phyloP scores from a whole-genome alignment of 2,797 vertebrate species.

The Sebastes steindachneri region DNA sequence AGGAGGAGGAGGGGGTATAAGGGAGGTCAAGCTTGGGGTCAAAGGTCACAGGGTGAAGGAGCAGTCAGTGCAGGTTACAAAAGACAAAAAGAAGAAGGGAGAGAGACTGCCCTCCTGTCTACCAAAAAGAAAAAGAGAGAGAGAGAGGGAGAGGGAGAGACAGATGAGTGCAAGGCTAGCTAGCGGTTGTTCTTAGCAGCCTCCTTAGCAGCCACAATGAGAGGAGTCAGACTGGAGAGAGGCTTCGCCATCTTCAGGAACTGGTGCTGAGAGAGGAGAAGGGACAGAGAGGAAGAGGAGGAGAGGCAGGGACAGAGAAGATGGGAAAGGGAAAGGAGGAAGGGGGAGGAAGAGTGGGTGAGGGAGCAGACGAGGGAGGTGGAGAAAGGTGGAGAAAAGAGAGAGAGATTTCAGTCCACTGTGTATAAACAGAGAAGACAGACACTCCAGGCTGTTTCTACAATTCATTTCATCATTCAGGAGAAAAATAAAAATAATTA shows the following conservation, averaged over 20 bases:
- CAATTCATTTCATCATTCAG: background rate
- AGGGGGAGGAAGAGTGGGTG: background rate
- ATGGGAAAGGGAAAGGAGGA: background rate
- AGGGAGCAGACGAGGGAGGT: background rate
- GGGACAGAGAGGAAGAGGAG: background rate
- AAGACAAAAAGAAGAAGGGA: background rate
- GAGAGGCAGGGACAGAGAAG: background rate
- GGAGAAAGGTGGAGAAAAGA: background rate
- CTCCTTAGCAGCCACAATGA: slow-evolving; percentile 95
- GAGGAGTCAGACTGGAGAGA: slow-evolving; percentile 94
- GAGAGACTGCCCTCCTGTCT: background rate
- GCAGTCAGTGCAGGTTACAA: background rate
- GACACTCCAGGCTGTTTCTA: background rate
- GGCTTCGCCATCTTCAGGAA: slow-evolving; percentile 97
- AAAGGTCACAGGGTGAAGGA: slow-evolving; percentile 10
- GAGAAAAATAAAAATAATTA: background rate
- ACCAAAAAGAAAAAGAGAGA: background rate
- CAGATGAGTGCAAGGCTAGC: slow-evolving; percentile 26
- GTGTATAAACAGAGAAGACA: background rate
- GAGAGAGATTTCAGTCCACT: background rate
- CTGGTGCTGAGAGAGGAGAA: slow-evolving; percentile 86
- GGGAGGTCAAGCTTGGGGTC: slow-evolving; percentile 7
- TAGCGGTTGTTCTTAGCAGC: slow-evolving; percentile 94
- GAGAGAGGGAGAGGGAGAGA: background rate
- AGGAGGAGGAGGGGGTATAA: background rate